Percentiles rank a stretch among this genome's conserved stretches.
phyloP scores from a whole-genome alignment of 1,140 invertebrate species.

The Apolygus lucorum region DNA sequence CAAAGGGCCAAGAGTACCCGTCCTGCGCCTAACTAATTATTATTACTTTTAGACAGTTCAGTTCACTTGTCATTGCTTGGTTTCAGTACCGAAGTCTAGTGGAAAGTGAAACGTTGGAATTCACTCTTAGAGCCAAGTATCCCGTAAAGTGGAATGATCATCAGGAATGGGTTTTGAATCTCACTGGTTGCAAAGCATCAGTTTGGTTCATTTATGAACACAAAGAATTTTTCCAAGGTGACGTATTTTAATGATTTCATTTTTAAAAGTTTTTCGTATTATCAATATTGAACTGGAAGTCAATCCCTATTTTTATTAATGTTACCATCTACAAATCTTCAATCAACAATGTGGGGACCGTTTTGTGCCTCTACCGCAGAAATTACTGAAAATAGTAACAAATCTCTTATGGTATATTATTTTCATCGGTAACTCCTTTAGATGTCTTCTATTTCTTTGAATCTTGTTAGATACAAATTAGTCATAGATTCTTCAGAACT shows the following conservation, averaged over 20 bases:
- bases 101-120: slow-evolving; percentile 90
- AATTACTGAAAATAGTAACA: too few species aligned
- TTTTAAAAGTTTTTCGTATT: too few species aligned
- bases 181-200: slow-evolving; percentile 90
- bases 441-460: too few species aligned
- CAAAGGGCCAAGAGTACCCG: too few species aligned
- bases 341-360: too few species aligned
- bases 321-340: too few species aligned
- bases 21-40: too few species aligned
- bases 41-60: not conserved
- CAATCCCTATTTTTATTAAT: too few species aligned
- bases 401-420: not conserved
- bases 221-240: slow-evolving; percentile 90
- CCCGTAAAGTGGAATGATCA: slow-evolving; percentile 90
- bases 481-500: too few species aligned
- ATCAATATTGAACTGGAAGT: slow-evolving; percentile 18
- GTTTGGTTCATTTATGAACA: slow-evolving; percentile 86
- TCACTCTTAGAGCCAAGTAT: slow-evolving; percentile 74
- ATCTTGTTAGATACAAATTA: too few species aligned
- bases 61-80: slow-evolving; percentile 29
- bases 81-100: slow-evolving; percentile 78
- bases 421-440: not conserved
- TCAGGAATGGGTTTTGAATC: slow-evolving; percentile 80
- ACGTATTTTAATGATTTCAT: not conserved
- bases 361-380: too few species aligned